phyloP scores from a whole-genome alignment of 2,113 vertebrate species.

The Urocitellus parryii region DNA sequence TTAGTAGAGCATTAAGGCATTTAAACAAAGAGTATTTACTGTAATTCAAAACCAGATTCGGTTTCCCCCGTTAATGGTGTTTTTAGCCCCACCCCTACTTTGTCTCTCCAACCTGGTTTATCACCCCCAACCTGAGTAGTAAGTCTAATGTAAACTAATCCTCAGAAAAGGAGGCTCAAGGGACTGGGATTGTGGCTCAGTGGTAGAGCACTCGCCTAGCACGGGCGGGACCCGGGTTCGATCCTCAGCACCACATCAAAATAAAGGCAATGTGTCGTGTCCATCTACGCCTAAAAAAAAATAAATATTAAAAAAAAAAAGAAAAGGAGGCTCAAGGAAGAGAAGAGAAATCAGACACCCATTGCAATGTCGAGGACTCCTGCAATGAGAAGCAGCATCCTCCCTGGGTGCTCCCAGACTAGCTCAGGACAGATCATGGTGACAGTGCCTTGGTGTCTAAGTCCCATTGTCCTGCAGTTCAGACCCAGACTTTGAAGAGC shows the following conservation, averaged over 20 bases:
- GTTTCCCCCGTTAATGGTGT: background rate
- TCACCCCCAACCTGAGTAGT: background rate
- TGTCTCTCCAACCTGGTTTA: background rate
- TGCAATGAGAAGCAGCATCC: fast-evolving
- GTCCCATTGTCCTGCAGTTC: background rate
- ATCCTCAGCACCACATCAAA: too few relatives aligned
- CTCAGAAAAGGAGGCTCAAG: background rate
- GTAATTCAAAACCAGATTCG: conserved; percentile 7
- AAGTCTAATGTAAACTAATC: background rate
- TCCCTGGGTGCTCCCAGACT: background rate
- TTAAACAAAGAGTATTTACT: background rate
- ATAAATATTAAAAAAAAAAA: too few relatives aligned
- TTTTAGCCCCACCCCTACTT: background rate
- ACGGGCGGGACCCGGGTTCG: too few relatives aligned
- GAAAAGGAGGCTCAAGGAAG: background rate
- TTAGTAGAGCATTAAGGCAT: background rate
- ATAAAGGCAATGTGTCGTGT: too few relatives aligned
- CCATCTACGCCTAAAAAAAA: too few relatives aligned
- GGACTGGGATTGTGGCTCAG: too few relatives aligned
- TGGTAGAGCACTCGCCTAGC: too few relatives aligned
- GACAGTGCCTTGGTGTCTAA: background rate
- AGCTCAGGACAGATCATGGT: background rate
- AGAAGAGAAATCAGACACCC: background rate
- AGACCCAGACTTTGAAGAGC: conserved; percentile 18
- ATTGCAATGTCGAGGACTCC: background rate